These are phyloP conservation scores for Crocodylus rhombifer DNA, from an alignment of 2,797 vertebrate species.

Conservation along the genomic window DNA sequence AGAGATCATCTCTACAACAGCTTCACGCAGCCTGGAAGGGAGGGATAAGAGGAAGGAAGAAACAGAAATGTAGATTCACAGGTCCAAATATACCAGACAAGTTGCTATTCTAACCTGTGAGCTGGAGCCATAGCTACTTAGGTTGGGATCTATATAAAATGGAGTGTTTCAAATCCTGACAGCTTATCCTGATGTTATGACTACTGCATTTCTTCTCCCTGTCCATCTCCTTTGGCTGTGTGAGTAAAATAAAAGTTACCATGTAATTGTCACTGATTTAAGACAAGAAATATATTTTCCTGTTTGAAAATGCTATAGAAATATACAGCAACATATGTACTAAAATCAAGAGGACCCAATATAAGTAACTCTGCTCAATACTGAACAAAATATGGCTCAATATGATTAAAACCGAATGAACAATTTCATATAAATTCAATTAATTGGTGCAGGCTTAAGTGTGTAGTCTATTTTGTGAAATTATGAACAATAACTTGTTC, in stretches of 20 bases:
- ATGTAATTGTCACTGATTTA: neutral
- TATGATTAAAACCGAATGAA: constrained; percentile 75
- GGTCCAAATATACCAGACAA: neutral
- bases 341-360: constrained; percentile 33
- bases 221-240: neutral
- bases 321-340: neutral
- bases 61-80: neutral
- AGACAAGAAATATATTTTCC: neutral
- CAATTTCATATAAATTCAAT: constrained; percentile 80
- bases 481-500: constrained; percentile 78
- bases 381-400: constrained; percentile 61
- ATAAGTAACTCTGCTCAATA: constrained; percentile 43
- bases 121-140: neutral
- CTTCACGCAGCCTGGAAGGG: neutral
- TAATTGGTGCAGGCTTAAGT: constrained; percentile 75
- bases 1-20: neutral
- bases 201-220: constrained; percentile 1
- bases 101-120: neutral
- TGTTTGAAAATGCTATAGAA: neutral
- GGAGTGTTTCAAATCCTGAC: neutral
- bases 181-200: neutral
- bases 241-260: neutral
- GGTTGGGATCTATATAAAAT: neutral
- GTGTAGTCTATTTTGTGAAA: constrained; percentile 65
- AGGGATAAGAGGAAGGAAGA: neutral